These are phyloP conservation scores for Oreortyx pictus DNA, from an alignment of 2,797 vertebrate genomes.

Conservation along the genomic window DNA sequence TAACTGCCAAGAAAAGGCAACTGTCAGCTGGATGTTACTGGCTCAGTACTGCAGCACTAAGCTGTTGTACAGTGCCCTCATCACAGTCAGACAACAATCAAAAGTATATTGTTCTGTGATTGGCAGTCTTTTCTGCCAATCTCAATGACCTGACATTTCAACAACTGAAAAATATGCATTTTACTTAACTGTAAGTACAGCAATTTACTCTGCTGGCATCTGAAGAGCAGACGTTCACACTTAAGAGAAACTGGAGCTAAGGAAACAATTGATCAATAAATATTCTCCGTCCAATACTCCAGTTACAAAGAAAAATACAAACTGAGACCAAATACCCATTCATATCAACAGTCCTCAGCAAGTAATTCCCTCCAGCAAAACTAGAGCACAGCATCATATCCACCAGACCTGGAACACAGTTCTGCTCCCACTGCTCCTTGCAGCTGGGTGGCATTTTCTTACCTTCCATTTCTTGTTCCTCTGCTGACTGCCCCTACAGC, in stretches of 20 bases:
- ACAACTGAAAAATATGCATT: background rate
- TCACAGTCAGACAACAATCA: background rate
- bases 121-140: background rate
- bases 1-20: background rate
- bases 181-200: constrained; percentile 13
- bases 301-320: background rate
- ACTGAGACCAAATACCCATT: background rate
- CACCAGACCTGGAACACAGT: background rate
- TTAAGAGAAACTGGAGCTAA: background rate
- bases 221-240: background rate
- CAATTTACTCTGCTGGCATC: background rate
- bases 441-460: constrained; percentile 42
- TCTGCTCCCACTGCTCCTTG: background rate
- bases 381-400: background rate
- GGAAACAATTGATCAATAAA: constrained; percentile 15
- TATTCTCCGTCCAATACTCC: background rate
- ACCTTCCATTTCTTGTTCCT: background rate
- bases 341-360: background rate
- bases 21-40: background rate
- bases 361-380: constrained; percentile 14
- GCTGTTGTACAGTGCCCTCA: background rate
- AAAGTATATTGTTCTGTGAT: background rate
- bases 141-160: background rate
- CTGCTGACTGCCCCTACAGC: background rate
- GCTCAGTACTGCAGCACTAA: background rate